Base-by-base conservation (phyloP, 2,797 vertebrate genomes). In the Margarornis squamiger region DNA sequence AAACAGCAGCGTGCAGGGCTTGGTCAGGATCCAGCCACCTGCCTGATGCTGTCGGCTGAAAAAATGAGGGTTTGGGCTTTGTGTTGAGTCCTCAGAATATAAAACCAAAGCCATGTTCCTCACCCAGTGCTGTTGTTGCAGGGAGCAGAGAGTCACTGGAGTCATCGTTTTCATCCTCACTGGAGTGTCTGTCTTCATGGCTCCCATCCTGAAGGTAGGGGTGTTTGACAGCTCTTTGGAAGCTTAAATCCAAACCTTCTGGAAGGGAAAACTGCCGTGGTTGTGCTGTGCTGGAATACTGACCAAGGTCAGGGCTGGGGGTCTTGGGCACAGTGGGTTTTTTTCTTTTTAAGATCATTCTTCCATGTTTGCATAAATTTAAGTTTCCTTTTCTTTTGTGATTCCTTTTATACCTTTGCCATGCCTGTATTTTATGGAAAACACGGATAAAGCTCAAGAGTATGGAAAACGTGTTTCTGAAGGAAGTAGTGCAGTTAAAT, bases 201-300 rank as follows among this genome's bases (percentile, higher is more conserved):
- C 99, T 97, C 99, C 99, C n/a, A 99, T 99, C 96, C 97, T 99
- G 68, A 99, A 99, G 99, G 99, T 99, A 98, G 97, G 92, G 55
- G 19, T 51, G 43, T 65, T 75, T 51, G 43, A 9, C 49, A 46
- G 3, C 55, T 79, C 67, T 27, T 48, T 27, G 27, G 74, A 93
- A 86, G 74, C 52, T 94, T 92, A 48, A 87, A 65, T 77, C 21
- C 89, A 54, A 86, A 76, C 58, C 38, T 92, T 72, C 63, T 32
- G 24, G 87, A 80, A 73, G 78, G 71, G 26, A 87, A 68, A 88
- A 67, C 24, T 38, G 34, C 16, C 11, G 1, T 66, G 4, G 2
- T 13, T 22, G 16, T n/a, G 14, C 26, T 4, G 10, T 39, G 29
- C 49, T 61, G 4, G 15, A 66, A 19, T 1, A 54, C 46, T 7